Base-by-base conservation (phyloP, 2,888 invertebrate genomes). In the Dusona sp. region DNA sequence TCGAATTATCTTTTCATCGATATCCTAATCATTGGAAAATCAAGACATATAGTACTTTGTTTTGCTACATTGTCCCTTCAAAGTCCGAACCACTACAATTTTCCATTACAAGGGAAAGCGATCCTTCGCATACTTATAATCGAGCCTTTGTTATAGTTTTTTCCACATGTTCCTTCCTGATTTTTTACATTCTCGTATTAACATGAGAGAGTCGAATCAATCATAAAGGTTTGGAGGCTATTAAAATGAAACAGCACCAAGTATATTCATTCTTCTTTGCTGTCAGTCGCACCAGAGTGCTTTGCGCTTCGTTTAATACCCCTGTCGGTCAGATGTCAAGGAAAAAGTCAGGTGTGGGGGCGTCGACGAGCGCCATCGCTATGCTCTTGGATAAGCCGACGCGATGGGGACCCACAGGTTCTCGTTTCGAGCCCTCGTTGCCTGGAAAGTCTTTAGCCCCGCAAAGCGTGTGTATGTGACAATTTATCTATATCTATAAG, bases 241-340 rank as follows among this genome's bases (percentile, higher is more conserved):
- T 77, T 38, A 29, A 73, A 83, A 77, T n/a, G 77, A 77, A 72
- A 75, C 64, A 51, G 45, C 45, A 42, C 33, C 13, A 74, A 78
- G 79, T 78, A 82, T 80, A 79, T 81, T 79, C 61, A 74, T 81
- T 84, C 73, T 68, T 80, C 77, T 72, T 70, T 42, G 78, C 86
- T 64, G 84, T 81, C 84, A 79, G 61, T 74, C 3, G 22, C 81
- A 78, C 64, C 45, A 68, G 61, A 16, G 61, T 13, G 29, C 61
- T 65, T 67, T 42, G 33, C 38, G 54, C 19, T 68, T 78, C 78
- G 68, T 74, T 86, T 79, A 84, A 84, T 81, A 77, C 61, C 74
- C 57, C 57, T 68, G 72, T 74, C 84, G 78, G 78, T 81, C 81
- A 68, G 73, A 83, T 48, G 78, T 29, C 68, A 65, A 74, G 78